A percentile compares a stretch with the other conserved stretches of the same genome.
Evolutionary conservation across 1,140 invertebrate genomes (phyloP).

Genomic region (Oryctes rhinoceros): DNA sequence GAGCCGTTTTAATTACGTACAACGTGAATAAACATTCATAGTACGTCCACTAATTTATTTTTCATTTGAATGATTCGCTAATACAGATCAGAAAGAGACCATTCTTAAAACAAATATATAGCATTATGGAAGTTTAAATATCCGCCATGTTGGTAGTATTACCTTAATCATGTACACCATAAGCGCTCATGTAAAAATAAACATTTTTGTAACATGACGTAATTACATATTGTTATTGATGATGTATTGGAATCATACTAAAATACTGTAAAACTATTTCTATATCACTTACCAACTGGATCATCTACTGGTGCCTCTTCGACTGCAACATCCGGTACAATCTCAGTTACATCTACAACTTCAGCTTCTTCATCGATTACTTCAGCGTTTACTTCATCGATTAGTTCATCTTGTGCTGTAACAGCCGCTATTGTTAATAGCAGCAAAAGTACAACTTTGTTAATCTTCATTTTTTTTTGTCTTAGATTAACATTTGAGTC

Average conservation of each 20-base stretch:
- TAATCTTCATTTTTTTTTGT: neutral
- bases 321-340: neutral
- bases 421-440: neutral
- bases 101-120: neutral
- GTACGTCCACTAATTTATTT: neutral
- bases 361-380: neutral
- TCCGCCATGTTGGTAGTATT: neutral
- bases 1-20: neutral
- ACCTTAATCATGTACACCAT: neutral
- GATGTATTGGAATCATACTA: neutral
- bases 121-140: neutral
- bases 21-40: neutral
- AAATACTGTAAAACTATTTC: neutral
- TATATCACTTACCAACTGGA: neutral
- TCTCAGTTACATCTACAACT: neutral
- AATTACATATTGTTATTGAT: no score
- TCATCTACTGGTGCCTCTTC: neutral
- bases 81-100: neutral
- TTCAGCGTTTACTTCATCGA: neutral
- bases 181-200: neutral
- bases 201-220: neutral
- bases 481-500: neutral
- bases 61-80: neutral
- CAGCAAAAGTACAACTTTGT: neutral
- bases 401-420: neutral